Evolutionary conservation across 2,888 invertebrate species (phyloP), one percentile per base, ranked within the genome.

Genomic region (Acleris emargana): DNA sequence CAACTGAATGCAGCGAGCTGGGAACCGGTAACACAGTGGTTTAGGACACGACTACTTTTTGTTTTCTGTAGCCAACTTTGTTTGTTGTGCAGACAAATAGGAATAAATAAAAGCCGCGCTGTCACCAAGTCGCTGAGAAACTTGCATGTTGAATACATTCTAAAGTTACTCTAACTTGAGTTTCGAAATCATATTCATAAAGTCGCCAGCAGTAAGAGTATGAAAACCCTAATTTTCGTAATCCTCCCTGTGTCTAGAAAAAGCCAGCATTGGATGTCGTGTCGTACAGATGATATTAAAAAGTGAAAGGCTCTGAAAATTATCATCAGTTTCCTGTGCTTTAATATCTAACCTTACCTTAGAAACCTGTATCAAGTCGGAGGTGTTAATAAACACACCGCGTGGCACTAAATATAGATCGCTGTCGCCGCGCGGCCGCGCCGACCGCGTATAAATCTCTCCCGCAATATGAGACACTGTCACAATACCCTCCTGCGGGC

Each of bases 381-480:
- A 53, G 45, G n/a, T 42, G 53, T 49, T 64, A 22, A 53, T 58
- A 64, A 59, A 32, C 49, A 47, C n/a, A 54, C 52, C 22, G 25
- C 45, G 4, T 6, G 47, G 18, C 50, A 55, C 64, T 52, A 43
- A 58, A 54, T 64, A 64, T 66, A 64, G 62, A 71, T 71, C 71
- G 69, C 59, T 60, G 69, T 67, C 68, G 38, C 67, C 70, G 71
- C 69, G 69, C 25, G 72, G 73, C 66, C 73, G 76, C 75, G 72
- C 73, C 74, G 77, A 67, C 79, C 80, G 75, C 81, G 80, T 82
- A 88, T 90, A 89, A 89, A 90, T 90, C 88, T 86, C 77, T 64
- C 72, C 69, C 74, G 87, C 86, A 88, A 89, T 89, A 90, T 89
- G 86, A 89, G 81, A 83, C 85, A 81, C 86, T 85, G 87, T 86